Evolutionary conservation across 2,797 vertebrate genomes (phyloP), one percentile per base, ranked within the genome.

Genomic region (Phrynocephalus guinanensis): DNA sequence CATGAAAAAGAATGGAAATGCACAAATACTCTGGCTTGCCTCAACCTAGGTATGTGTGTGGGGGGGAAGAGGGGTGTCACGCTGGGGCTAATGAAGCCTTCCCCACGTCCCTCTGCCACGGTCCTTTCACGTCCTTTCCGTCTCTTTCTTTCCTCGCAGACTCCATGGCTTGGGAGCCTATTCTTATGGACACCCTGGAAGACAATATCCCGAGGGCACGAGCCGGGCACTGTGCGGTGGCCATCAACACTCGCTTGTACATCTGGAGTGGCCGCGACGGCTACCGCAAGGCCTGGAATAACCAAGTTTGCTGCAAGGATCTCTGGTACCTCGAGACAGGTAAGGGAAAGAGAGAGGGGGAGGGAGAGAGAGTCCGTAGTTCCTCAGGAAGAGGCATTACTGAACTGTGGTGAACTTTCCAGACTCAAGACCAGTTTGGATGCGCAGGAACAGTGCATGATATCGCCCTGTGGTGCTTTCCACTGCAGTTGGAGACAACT

Each of bases 1-100:
- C 98, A 99, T 2, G 98, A 99, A 95, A 99, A 99, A 94, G 98
- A 99, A 92, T 99, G 98, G 98, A 99, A 99, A 96, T 99, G 98
- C 95, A 99, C 98, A 84, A 99, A 99, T 96, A 99, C 98, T 9
- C 94, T 99, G 88, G 98, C 98, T 85, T 99, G 98, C 94, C 96
- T 99, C 92, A 99, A 99, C 96, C 96, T 99, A 50, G 98, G 98
- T 99, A 95, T 86, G 93, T 87, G 88, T n/a, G n/a, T n/a, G 73
- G 71, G 33, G n/a, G n/a, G 71, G 2, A 6, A 16, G 56, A 60
- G 24, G 33, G 52, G 16, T 44, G 3, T 20, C 38, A 44, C 3
- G 24, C 11, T 5, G 20, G 10, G 13, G n/a, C 48, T 18, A 28
- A n/a, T 44, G 20, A 26, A 16, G 8, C 56, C 26, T 63, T n/a